phyloP scores from a whole-genome alignment of 2,888 invertebrate species.

The Stenodema calcarata region DNA sequence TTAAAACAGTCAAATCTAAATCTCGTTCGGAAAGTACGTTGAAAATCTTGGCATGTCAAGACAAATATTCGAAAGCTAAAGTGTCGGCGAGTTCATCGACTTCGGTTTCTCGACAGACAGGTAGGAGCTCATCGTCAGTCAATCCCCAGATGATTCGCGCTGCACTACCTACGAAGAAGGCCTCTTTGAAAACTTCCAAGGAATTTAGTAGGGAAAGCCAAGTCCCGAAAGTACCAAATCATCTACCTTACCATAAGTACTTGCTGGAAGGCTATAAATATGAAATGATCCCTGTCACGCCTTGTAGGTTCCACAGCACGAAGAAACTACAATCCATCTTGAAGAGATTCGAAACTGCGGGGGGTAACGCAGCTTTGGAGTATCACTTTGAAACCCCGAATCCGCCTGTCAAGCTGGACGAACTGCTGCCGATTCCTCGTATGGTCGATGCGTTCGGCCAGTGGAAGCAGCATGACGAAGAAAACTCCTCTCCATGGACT shows the following conservation, averaged over 20 bases:
- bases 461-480: constrained; percentile 4
- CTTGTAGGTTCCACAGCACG: constrained; percentile 9
- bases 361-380: constrained; percentile 6
- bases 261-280: constrained; percentile 10
- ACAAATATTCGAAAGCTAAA: neutral
- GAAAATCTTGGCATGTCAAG: neutral
- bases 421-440: neutral
- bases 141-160: neutral
- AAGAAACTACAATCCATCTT: neutral
- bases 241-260: neutral
- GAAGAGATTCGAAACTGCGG: constrained; percentile 27
- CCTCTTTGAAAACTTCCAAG: neutral
- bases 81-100: neutral
- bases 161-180: neutral
- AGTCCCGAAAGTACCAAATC: neutral
- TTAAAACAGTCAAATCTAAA: neutral
- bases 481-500: constrained; percentile 21
- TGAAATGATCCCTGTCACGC: constrained; percentile 34
- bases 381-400: neutral
- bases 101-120: neutral
- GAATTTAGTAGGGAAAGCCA: neutral
- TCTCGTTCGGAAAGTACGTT: neutral
- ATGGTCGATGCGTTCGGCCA: constrained; percentile 11
- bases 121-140: neutral
- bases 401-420: neutral